Conservation (phyloP, 2,113 vertebrate species). For the Lycocorax pyrrhopterus region DNA sequence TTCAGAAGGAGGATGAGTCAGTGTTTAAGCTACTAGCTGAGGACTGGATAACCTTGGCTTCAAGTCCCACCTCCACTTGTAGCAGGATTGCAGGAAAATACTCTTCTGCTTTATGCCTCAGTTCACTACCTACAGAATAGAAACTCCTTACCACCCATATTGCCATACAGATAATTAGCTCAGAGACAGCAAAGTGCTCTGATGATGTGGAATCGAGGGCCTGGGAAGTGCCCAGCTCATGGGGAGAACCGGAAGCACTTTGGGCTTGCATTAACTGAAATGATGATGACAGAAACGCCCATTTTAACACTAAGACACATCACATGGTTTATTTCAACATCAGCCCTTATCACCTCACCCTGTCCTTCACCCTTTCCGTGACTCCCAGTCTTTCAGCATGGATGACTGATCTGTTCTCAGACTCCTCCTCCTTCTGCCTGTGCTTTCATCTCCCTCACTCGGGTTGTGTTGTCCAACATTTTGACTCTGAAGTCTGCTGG, state of each 20-base stretch:
- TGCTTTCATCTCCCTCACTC: not conserved
- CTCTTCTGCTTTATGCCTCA: not conserved
- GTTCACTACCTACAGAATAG: not conserved
- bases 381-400: conserved; percentile 1
- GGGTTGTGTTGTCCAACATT: not conserved
- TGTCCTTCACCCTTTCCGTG: not conserved
- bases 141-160: not conserved
- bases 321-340: conserved; percentile 34
- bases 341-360: conserved; percentile 11
- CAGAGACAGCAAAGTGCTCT: not conserved
- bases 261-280: not conserved
- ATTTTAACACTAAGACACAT: not conserved
- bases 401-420: not conserved
- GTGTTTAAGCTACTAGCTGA: not conserved
- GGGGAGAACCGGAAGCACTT: not conserved
- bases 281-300: not conserved
- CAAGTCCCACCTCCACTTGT: not conserved
- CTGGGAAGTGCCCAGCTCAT: not conserved
- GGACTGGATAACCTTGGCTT: not conserved
- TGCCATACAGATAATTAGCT: not conserved
- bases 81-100: not conserved
- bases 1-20: conserved; percentile 17
- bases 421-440: not conserved
- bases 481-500: not conserved
- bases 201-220: not conserved